These are phyloP conservation scores for Anthrax anthrax DNA, from an alignment of 2,888 invertebrate species.

Conservation along the genomic window DNA sequence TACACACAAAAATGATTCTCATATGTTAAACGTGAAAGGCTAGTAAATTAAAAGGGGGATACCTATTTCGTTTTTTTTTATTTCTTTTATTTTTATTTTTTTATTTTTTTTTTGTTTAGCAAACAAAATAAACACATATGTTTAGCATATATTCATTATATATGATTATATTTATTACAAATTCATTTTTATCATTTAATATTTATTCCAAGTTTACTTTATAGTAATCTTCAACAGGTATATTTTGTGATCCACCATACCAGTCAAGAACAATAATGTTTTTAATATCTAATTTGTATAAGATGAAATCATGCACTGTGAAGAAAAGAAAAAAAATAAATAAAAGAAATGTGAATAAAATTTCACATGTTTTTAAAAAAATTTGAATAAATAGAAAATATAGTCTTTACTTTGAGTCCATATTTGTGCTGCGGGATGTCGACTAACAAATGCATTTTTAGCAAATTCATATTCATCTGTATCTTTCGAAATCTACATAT, in stretches of 20 bases:
- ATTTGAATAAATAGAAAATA: too few species aligned
- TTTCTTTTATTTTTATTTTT: neutral
- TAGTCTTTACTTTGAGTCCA: slow-evolving; percentile 22
- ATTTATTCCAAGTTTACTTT: slow-evolving; percentile 13
- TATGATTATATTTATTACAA: too few species aligned
- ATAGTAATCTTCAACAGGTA: slow-evolving; percentile 20
- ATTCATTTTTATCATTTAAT: too few species aligned
- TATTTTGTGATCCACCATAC: slow-evolving; percentile 56
- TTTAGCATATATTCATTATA: too few species aligned
- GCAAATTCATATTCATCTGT: slow-evolving; percentile 10
- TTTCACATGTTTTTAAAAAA: neutral
- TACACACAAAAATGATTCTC: too few species aligned
- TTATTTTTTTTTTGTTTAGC: too few species aligned
- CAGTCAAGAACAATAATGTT: slow-evolving; percentile 63
- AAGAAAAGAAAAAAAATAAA: slow-evolving; percentile 20
- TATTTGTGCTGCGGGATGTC: slow-evolving; percentile 26
- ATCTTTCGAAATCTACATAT: slow-evolving; percentile 4
- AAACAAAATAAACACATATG: too few species aligned
- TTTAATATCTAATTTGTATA: slow-evolving; percentile 59
- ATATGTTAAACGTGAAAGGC: too few species aligned
- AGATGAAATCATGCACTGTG: slow-evolving; percentile 64
- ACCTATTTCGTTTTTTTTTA: too few species aligned
- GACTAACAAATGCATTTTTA: slow-evolving; percentile 13
- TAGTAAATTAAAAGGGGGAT: too few species aligned
- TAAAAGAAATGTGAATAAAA: neutral